Evolutionary conservation across 2,113 vertebrate species (phyloP).

Genomic region (Amia ocellicauda): DNA sequence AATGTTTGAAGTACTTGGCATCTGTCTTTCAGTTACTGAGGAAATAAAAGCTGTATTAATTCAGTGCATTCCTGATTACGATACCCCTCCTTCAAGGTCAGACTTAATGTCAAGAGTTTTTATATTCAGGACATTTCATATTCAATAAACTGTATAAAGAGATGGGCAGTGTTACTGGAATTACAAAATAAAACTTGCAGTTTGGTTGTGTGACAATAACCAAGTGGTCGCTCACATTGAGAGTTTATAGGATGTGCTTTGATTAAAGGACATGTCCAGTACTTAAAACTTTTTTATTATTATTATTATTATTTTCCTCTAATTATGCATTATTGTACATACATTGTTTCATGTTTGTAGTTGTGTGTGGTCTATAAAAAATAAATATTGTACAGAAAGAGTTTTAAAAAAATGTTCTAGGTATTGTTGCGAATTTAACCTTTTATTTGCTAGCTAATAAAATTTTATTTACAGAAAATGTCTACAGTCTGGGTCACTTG

Average conservation of each 20-base stretch:
- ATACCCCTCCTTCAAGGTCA: too few species aligned
- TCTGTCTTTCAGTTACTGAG: too few species aligned
- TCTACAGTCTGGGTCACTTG: too few species aligned
- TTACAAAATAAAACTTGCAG: conserved; percentile 1
- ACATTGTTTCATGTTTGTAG: conserved; percentile 55
- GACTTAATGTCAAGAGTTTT: too few species aligned
- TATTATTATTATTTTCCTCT: conserved; percentile 46
- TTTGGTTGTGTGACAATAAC: not conserved
- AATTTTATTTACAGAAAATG: conserved; percentile 51
- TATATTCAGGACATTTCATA: too few species aligned
- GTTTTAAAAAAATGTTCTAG: conserved; percentile 56
- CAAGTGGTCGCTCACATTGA: conserved; percentile 2
- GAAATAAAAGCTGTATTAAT: too few species aligned
- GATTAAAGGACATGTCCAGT: not conserved
- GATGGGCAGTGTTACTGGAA: conserved; percentile 1
- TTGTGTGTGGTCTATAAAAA: conserved; percentile 52
- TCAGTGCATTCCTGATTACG: too few species aligned
- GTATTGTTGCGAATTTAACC: conserved; percentile 56
- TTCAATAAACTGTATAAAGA: too few species aligned
- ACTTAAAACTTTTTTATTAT: conserved; percentile 21
- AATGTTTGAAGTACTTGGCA: too few species aligned
- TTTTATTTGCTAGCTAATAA: conserved; percentile 70
- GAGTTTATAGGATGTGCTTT: conserved; percentile 1
- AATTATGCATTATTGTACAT: conserved; percentile 59
- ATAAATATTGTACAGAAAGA: conserved; percentile 64